Base-by-base conservation (phyloP, 2,797 vertebrate genomes). In the Spondyliosoma cantharus region DNA sequence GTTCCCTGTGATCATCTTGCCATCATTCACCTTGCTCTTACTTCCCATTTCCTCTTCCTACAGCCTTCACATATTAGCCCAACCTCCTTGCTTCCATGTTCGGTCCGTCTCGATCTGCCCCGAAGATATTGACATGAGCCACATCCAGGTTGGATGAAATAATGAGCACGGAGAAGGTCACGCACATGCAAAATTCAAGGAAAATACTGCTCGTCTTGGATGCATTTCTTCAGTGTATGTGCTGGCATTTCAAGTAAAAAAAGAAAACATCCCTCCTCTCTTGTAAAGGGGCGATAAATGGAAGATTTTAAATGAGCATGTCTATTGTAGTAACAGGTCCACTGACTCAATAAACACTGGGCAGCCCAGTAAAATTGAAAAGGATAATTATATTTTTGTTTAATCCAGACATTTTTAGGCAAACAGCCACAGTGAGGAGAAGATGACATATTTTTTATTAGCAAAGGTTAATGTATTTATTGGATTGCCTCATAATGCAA, bases 391-490 rank as follows among this genome's bases (percentile, higher is more conserved):
- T 81, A 59, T 64, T 82, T 86, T 78, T 74, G 65, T 89, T 90
- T 86, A 83, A 87, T 85, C 61, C 68, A 86, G 80, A 71, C 59
- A 57, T 78, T 76, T 80, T 87, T 64, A 72, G 76, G 77, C 27
- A 78, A 81, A 85, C 58, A 76, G 59, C 67, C 83, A 69, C 71
- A 76, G 71, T 82, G 84, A 32, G 60, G 60, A 82, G 66, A 46
- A 78, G 79, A 84, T 83, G 72, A 71, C 83, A 81, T 74, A 72
- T 86, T 90, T 90, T 89, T 83, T 86, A 90, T 90, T 89, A 80
- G 68, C 54, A 92, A 93, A 93, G 90, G 92, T 93, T 93, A 94
- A 92, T 92, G 84, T 77, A 91, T 92, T 92, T 93, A 89, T 91
- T 89, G 73, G 46, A 87, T 90, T 83, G 69, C 49, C 75, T 84